These are phyloP conservation scores for Drosophila willistoni DNA, from an alignment of 1,140 invertebrate species.

Conservation along the genomic window DNA sequence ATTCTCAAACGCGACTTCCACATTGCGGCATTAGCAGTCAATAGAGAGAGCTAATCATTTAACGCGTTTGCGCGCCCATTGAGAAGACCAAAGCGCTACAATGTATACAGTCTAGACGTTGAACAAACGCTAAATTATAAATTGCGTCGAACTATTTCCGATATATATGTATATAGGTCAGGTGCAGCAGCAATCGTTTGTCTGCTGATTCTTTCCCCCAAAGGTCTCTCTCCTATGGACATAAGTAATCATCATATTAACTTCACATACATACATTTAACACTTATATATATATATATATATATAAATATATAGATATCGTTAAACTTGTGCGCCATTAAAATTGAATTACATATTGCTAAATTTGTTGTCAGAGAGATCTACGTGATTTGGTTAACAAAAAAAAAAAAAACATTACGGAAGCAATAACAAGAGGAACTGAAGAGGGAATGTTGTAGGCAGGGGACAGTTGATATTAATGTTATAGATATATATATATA, in stretches of 20 bases:
- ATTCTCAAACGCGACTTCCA: constrained; percentile 4
- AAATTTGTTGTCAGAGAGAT: no score
- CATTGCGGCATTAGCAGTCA: constrained; percentile 3
- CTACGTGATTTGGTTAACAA: no score
- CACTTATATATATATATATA: constrained; percentile 11
- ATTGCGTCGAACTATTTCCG: constrained; percentile 6
- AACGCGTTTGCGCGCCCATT: background rate
- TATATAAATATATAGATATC: constrained; percentile 12
- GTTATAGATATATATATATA: no score
- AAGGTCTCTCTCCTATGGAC: background rate
- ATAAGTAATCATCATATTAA: background rate
- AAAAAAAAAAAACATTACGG: no score
- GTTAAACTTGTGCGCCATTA: no score
- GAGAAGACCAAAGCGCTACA: background rate
- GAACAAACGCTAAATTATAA: background rate
- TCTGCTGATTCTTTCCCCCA: no score
- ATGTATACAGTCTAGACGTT: constrained; percentile 3
- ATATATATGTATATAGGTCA: background rate
- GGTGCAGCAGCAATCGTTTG: no score
- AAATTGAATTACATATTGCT: constrained; percentile 22
- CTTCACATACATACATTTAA: background rate
- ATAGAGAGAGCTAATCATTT: background rate
- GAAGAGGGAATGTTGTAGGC: no score
- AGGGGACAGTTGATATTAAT: no score
- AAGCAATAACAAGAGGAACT: no score